These are phyloP conservation scores for Byasa hedistus DNA, from an alignment of 2,888 invertebrate genomes.

Conservation along the genomic window DNA sequence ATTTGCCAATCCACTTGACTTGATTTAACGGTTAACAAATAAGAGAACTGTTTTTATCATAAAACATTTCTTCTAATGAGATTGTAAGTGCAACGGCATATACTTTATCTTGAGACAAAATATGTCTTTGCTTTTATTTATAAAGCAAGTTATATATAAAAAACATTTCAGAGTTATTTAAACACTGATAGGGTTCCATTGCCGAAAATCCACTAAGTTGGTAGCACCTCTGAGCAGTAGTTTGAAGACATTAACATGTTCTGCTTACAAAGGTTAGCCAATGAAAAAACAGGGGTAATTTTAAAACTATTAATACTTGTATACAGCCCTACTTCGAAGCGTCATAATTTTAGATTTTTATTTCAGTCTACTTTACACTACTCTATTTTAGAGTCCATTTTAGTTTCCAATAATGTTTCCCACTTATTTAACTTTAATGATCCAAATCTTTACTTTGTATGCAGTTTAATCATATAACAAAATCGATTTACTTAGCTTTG, in stretches of 20 bases:
- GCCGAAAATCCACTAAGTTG: no score
- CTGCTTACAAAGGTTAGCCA: no score
- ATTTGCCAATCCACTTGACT: conserved; percentile 5
- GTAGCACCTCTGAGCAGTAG: no score
- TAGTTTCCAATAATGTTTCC: not conserved
- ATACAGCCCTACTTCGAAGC: no score
- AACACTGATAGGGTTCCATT: no score
- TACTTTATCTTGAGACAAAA: not conserved
- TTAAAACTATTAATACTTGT: no score
- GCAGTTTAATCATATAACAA: not conserved
- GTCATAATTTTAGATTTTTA: no score
- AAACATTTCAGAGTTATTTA: no score
- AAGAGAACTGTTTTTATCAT: not conserved
- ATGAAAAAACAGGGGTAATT: no score
- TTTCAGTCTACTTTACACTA: no score
- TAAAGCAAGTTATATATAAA: not conserved
- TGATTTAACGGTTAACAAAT: not conserved
- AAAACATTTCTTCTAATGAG: not conserved
- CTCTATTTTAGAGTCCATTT: no score
- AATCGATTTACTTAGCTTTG: conserved; percentile 6
- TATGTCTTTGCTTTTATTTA: not conserved
- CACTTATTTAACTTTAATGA: not conserved
- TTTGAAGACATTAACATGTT: no score
- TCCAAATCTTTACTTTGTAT: not conserved
- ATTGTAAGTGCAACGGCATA: not conserved